Percentiles rank a stretch among this genome's conserved stretches.
phyloP scores from a whole-genome alignment of 2,888 invertebrate genomes.

The Hydroisotoma schaefferi region DNA sequence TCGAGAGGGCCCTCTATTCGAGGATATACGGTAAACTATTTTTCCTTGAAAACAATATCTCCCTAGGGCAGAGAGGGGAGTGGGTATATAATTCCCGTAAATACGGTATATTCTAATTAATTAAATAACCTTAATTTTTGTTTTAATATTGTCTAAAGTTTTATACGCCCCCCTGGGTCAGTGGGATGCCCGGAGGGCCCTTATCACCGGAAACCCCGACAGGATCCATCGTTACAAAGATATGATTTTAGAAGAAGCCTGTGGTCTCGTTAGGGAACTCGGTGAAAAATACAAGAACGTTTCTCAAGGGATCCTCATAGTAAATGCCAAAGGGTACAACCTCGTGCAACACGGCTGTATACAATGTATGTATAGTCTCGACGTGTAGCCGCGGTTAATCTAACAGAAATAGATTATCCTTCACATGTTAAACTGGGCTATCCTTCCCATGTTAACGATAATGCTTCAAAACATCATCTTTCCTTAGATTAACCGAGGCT shows the following conservation, averaged over 20 bases:
- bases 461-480: too few species aligned
- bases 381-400: too few species aligned
- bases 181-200: background rate
- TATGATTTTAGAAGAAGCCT: constrained; percentile 1
- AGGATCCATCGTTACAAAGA: background rate
- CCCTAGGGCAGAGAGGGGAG: too few species aligned
- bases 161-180: background rate
- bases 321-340: constrained; percentile 1
- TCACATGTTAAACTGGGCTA: too few species aligned
- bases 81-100: too few species aligned
- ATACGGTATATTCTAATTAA: too few species aligned
- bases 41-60: too few species aligned
- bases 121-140: background rate
- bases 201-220: background rate
- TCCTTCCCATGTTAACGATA: too few species aligned
- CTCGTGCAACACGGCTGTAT: constrained; percentile 6
- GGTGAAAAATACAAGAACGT: constrained; percentile 9
- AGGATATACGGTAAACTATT: too few species aligned
- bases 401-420: too few species aligned
- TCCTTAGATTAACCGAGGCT: too few species aligned
- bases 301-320: constrained; percentile 2
- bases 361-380: constrained; percentile 9
- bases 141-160: background rate
- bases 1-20: too few species aligned
- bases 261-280: background rate